phyloP scores from a whole-genome alignment of 2,113 vertebrate genomes.

The Felis chaus region DNA sequence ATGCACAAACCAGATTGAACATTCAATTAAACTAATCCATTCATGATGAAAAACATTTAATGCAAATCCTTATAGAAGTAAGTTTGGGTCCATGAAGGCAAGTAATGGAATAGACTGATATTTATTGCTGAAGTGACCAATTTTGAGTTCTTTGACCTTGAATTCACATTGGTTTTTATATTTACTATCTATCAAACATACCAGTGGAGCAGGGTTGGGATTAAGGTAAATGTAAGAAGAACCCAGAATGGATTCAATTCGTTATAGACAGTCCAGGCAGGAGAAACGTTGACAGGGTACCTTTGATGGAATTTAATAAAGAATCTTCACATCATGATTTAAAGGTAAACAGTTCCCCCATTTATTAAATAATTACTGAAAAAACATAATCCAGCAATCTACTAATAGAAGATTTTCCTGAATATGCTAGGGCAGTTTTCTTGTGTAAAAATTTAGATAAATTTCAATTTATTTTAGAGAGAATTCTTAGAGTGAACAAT shows the following conservation, averaged over 20 bases:
- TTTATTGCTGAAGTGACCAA: background rate
- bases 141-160: background rate
- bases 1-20: background rate
- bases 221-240: background rate
- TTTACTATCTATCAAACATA: background rate
- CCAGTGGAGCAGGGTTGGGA: background rate
- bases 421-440: background rate
- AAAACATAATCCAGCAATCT: background rate
- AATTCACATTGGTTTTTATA: background rate
- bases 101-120: background rate
- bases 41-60: background rate
- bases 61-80: background rate
- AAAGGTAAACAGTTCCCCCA: background rate
- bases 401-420: background rate
- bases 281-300: background rate
- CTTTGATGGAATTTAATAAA: background rate
- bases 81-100: background rate
- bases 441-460: background rate
- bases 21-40: background rate
- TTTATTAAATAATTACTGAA: background rate
- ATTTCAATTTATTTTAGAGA: background rate
- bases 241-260: background rate
- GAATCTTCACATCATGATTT: background rate
- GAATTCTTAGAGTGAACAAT: background rate
- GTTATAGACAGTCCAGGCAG: background rate